Evolutionary conservation across 2,113 vertebrate species (phyloP).

Genomic region (Telmatochromis sp.): DNA sequence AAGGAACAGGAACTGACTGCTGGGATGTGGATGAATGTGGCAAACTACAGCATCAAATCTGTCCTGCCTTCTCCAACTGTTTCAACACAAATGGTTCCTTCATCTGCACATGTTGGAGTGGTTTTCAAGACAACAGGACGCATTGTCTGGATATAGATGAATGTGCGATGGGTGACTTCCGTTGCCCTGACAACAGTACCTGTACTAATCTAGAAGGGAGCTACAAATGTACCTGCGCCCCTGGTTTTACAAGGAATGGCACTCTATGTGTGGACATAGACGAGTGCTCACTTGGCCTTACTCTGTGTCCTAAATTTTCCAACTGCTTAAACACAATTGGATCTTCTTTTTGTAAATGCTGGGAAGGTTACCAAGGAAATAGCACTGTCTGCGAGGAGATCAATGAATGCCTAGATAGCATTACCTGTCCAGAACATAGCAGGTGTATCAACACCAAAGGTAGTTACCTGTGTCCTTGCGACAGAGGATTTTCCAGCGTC

Average conservation of each 20-base stretch:
- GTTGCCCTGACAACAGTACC: conserved; percentile 63
- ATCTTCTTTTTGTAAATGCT: conserved; percentile 66
- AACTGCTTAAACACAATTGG: conserved; percentile 69
- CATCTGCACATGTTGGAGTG: conserved; percentile 61
- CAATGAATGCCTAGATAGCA: conserved; percentile 65
- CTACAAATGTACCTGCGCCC: conserved; percentile 66
- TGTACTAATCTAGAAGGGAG: conserved; percentile 67
- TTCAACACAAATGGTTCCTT: conserved; percentile 71
- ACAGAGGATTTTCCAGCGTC: conserved; percentile 57
- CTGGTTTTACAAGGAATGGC: conserved; percentile 61
- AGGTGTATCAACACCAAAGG: conserved; percentile 67
- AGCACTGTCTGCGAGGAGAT: conserved; percentile 63
- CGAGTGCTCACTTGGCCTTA: conserved; percentile 60
- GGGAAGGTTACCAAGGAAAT: conserved; percentile 64
- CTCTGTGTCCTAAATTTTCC: conserved; percentile 57
- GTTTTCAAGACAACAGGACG: conserved; percentile 60
- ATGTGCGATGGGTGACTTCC: conserved; percentile 54
- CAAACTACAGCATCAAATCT: conserved; percentile 4
- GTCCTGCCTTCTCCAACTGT: conserved; percentile 65
- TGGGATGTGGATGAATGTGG: conserved; percentile 71
- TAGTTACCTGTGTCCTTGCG: conserved; percentile 63
- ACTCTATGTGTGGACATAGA: conserved; percentile 71
- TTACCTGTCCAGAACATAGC: conserved; percentile 64
- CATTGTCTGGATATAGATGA: conserved; percentile 71
- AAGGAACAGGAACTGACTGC: conserved; percentile 69